These are phyloP conservation scores for Hoplodrina ambigua DNA, from an alignment of 2,888 invertebrate genomes.

Conservation along the genomic window DNA sequence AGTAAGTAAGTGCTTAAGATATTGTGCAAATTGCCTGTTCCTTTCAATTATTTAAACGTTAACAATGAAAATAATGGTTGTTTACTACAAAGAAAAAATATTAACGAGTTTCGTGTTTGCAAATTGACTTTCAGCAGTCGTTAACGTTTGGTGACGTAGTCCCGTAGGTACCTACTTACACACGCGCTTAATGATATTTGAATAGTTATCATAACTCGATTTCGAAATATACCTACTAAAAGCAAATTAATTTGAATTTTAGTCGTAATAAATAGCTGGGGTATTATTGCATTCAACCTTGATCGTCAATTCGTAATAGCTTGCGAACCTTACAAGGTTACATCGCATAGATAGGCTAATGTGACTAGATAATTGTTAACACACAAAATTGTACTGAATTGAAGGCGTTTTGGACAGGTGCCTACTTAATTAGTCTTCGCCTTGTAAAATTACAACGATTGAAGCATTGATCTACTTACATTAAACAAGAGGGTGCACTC, in stretches of 20 bases:
- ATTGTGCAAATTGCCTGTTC: slow-evolving; percentile 5
- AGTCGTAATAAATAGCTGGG: slow-evolving; percentile 1
- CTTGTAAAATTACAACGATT: background rate
- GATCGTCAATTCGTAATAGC: slow-evolving; percentile 20
- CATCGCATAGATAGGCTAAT: slow-evolving; percentile 12
- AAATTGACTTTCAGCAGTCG: too few relatives aligned
- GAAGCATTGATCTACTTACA: too few relatives aligned
- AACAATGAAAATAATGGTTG: slow-evolving; percentile 7
- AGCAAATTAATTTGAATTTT: slow-evolving; percentile 28
- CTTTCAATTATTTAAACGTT: background rate
- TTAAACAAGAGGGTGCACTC: too few relatives aligned
- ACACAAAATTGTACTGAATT: background rate
- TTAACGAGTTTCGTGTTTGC: background rate
- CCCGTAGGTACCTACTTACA: too few relatives aligned
- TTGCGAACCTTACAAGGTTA: slow-evolving; percentile 35
- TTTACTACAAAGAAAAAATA: background rate
- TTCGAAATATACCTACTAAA: background rate
- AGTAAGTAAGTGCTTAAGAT: too few relatives aligned
- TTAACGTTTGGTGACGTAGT: background rate
- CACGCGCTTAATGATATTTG: slow-evolving; percentile 9
- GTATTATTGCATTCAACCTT: slow-evolving; percentile 29
- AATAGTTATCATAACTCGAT: slow-evolving; percentile 25
- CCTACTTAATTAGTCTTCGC: background rate
- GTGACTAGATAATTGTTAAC: background rate
- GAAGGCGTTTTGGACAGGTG: background rate